Evolutionary conservation across 2,113 vertebrate genomes (phyloP).

Genomic region (Drymodes brunneopygia): DNA sequence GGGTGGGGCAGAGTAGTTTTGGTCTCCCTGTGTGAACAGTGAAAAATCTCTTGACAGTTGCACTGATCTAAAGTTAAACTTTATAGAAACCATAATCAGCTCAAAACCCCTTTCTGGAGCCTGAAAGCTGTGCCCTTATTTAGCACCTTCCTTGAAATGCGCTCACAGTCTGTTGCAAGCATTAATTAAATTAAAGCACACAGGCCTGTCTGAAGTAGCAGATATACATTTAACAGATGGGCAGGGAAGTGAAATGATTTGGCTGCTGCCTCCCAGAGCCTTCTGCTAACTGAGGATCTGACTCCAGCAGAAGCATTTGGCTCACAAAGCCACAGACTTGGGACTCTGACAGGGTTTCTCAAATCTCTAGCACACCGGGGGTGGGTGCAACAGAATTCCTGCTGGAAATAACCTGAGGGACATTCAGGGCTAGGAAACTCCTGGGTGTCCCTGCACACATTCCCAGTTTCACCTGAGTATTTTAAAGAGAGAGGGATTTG

Average conservation of each 20-base stretch:
- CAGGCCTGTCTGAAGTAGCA: neutral
- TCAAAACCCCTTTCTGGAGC: neutral
- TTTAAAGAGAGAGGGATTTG: neutral
- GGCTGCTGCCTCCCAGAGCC: neutral
- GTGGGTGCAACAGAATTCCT: neutral
- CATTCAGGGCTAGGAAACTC: neutral
- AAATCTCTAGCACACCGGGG: neutral
- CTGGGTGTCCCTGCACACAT: neutral
- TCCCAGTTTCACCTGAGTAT: neutral
- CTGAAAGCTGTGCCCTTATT: neutral
- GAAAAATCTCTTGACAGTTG: neutral
- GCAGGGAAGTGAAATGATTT: neutral
- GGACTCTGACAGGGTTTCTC: neutral
- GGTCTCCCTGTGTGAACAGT: neutral
- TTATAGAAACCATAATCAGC: neutral
- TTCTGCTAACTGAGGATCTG: neutral
- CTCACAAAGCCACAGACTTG: neutral
- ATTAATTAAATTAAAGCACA: conserved; percentile 1
- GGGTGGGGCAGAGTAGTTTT: neutral
- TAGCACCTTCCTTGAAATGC: neutral
- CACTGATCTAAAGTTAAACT: neutral
- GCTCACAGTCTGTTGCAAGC: conserved; percentile 20
- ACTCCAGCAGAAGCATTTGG: neutral
- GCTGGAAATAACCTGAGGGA: neutral
- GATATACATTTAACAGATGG: conserved; percentile 29